A percentile compares a stretch with the other conserved stretches of the same genome.
phyloP scores from a whole-genome alignment of 2,797 vertebrate species.

The Sebastes steindachneri region DNA sequence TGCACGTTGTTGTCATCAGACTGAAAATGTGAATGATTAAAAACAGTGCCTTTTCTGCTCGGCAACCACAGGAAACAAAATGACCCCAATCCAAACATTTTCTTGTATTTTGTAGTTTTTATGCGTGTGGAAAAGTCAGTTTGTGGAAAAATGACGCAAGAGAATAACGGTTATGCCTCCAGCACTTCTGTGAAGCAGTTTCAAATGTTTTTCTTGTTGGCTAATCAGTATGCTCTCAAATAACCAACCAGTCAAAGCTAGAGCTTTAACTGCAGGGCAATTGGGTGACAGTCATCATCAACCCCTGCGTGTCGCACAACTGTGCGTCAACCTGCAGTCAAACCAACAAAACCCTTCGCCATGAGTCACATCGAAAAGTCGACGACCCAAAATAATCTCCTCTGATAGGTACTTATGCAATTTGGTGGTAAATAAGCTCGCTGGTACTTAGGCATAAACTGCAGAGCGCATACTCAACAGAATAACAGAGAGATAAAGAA shows the following conservation, averaged over 20 bases:
- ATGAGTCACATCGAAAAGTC: conserved; percentile 45
- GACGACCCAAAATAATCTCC: conserved; percentile 27
- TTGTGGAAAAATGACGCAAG: background rate
- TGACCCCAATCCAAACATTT: background rate
- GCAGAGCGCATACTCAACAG: conserved; percentile 14
- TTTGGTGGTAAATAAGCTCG: conserved; percentile 27
- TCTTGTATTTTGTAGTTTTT: background rate
- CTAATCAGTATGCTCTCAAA: conserved; percentile 1
- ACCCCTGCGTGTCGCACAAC: background rate
- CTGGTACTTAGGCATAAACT: conserved; percentile 3
- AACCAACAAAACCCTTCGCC: conserved; percentile 11
- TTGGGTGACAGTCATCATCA: conserved; percentile 18
- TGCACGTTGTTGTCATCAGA: background rate
- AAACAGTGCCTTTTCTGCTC: background rate
- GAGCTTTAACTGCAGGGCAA: conserved; percentile 21
- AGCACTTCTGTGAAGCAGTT: background rate
- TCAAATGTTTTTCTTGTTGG: background rate
- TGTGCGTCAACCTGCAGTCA: conserved; percentile 13
- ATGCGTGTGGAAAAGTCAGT: background rate
- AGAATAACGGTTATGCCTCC: background rate
- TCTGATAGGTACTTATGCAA: conserved; percentile 36
- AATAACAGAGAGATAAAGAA: conserved; percentile 27
- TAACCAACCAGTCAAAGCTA: conserved; percentile 1
- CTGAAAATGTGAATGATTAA: background rate
- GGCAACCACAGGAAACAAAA: background rate